Base-by-base conservation (phyloP, 2,113 vertebrate species). In the Aspidoscelis tigris region DNA sequence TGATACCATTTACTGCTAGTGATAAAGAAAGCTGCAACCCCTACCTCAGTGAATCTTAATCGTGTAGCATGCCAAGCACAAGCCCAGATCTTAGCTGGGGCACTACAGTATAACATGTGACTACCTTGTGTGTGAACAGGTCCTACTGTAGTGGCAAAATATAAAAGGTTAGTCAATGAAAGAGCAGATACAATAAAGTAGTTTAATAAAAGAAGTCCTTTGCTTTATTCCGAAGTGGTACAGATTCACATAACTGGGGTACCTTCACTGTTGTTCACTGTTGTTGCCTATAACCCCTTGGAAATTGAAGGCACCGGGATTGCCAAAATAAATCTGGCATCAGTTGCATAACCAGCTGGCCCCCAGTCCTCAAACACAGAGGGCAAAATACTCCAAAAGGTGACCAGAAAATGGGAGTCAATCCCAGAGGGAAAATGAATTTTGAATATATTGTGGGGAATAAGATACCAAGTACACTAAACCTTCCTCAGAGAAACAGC, bases 401-500 rank as follows among this genome's bases (percentile, higher is more conserved):
- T 77, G 76, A 24, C 80, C 84, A 86, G 77, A 53, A 79, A n/a
- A 1, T 76, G 21, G 21, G 83, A 77, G 88, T 3, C 68, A 85
- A 81, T 24, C 39, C 81, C 78, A 71, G 11, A 82, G 76, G 87
- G 88, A 18, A 89, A 91, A 91, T 0, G 0, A 89, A 88, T 86
- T 61, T 44, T 2, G 2, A 41, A 22, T 64, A 7, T 5, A 68
- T 50, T 39, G 58, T 39, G 20, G 10, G 39, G 0, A 82, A 3
- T 73, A 91, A 81, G 82, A 26, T 69, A 72, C 43, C 76, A 89
- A 91, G 65, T 72, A 78, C 3, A 85, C 83, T 44, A 84, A 82
- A 88, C 78, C 2, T n/a, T 91, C 85, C 85, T 82, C 58, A 68
- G 83, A 83, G 86, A 89, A 73, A 75, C 81, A 87, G 86, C 53